Evolutionary conservation across 2,888 invertebrate genomes (phyloP).

Genomic region (Empis livida): DNA sequence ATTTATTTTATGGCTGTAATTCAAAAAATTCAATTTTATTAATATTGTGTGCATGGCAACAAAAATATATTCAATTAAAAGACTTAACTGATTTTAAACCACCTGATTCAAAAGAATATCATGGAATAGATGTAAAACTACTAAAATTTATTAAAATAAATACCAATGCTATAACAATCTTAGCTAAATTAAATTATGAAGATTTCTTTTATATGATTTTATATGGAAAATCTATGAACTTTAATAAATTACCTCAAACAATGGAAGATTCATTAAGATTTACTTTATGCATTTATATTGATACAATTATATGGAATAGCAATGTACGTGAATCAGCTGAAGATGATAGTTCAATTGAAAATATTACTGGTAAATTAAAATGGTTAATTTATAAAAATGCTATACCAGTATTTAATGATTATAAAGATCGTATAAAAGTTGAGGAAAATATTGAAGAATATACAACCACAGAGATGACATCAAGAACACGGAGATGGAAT

Average conservation of each 20-base stretch:
- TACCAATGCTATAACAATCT: not conserved
- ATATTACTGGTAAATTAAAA: conserved; percentile 12
- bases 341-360: conserved; percentile 10
- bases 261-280: conserved; percentile 15
- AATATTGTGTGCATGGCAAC: conserved; percentile 3
- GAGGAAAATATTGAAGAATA: not conserved
- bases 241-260: conserved; percentile 1
- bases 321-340: conserved; percentile 5
- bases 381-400: conserved; percentile 9
- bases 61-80: not conserved
- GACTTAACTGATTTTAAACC: conserved; percentile 7
- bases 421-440: conserved; percentile 1
- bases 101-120: conserved; percentile 10
- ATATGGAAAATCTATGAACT: conserved; percentile 7
- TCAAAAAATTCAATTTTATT: not conserved
- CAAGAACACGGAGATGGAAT: not conserved
- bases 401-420: conserved; percentile 12
- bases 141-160: conserved; percentile 4
- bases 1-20: conserved; percentile 11
- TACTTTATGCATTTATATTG: conserved; percentile 15
- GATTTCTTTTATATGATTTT: conserved; percentile 14
- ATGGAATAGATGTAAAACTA: conserved; percentile 12
- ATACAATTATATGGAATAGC: conserved; percentile 12
- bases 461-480: conserved; percentile 1
- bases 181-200: conserved; percentile 11